Percentiles rank a stretch among this genome's conserved stretches.
Evolutionary conservation across 1,140 invertebrate genomes (phyloP).

Genomic region (Drosophila virilis): DNA sequence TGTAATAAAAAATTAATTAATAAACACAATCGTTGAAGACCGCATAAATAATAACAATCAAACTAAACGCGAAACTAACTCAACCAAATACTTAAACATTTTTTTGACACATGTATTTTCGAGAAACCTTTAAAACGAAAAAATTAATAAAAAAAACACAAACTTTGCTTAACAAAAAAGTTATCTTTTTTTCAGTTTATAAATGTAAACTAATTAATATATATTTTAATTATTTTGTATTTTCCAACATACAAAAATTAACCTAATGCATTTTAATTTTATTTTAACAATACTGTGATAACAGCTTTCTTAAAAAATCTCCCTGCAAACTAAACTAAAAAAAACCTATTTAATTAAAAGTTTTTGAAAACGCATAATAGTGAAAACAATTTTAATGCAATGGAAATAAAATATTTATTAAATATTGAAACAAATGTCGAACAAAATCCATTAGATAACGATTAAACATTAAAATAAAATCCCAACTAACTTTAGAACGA

Average conservation of each 20-base stretch:
- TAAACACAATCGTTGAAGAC: constrained; percentile 26
- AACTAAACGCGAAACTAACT: constrained; percentile 34
- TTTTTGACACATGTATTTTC: constrained; percentile 79
- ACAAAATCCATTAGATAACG: background rate
- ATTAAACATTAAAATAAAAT: background rate
- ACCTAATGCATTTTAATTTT: constrained; percentile 36
- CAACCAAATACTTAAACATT: constrained; percentile 47
- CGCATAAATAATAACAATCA: constrained; percentile 24
- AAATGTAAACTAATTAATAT: constrained; percentile 12
- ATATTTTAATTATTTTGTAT: constrained; percentile 6
- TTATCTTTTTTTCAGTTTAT: constrained; percentile 31
- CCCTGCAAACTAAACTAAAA: constrained; percentile 41
- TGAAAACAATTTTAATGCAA: constrained; percentile 3
- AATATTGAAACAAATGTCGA: background rate
- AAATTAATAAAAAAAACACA: constrained; percentile 36
- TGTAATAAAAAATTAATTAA: constrained; percentile 21
- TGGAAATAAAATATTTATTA: background rate
- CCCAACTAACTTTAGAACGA: background rate
- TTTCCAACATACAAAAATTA: constrained; percentile 18
- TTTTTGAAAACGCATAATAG: constrained; percentile 18
- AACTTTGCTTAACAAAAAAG: constrained; percentile 11
- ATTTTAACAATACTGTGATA: constrained; percentile 75
- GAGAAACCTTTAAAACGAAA: constrained; percentile 61
- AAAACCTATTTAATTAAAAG: background rate
- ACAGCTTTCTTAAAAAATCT: constrained; percentile 70